Conservation (phyloP, 2,888 invertebrate species). For the Tribolium freemani region DNA sequence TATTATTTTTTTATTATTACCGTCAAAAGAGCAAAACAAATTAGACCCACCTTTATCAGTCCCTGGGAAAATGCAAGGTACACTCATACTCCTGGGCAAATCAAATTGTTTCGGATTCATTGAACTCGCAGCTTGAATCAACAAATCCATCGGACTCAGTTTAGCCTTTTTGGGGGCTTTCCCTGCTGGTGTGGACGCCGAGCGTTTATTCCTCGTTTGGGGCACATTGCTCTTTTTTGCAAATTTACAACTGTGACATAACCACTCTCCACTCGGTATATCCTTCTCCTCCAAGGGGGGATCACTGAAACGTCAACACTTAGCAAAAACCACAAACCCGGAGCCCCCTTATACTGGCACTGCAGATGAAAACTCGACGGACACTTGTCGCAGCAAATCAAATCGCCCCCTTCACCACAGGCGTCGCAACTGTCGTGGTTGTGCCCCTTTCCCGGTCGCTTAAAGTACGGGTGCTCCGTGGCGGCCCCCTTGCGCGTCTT, state of each 20-base stretch:
- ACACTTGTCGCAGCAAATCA: conserved; percentile 96
- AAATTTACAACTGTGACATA: conserved; percentile 86
- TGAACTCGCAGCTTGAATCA: conserved; percentile 85
- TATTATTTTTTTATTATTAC: too few species aligned
- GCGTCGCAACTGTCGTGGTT: conserved; percentile 96
- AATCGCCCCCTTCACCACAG: conserved; percentile 94
- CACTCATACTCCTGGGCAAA: conserved; percentile 83
- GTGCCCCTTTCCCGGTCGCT: conserved; percentile 88
- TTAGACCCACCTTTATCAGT: conserved; percentile 77
- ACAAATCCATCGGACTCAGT: conserved; percentile 79
- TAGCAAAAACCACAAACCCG: background rate
- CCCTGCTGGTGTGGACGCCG: conserved; percentile 57
- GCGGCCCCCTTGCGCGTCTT: conserved; percentile 69
- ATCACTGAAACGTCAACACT: conserved; percentile 74
- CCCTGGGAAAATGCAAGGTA: conserved; percentile 85
- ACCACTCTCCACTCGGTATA: conserved; percentile 92
- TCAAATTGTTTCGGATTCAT: conserved; percentile 94
- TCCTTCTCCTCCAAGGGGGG: conserved; percentile 92
- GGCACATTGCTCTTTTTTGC: conserved; percentile 64
- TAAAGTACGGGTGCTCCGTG: conserved; percentile 84
- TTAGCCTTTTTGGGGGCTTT: conserved; percentile 67
- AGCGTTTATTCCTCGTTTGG: conserved; percentile 59
- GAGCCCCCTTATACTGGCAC: conserved; percentile 81
- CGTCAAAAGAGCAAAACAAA: too few species aligned
- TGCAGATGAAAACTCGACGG: conserved; percentile 96